Evolutionary conservation across 2,888 invertebrate genomes (phyloP), one percentile per base, ranked within the genome.

Genomic region (Hirtodrosophila cameraria): DNA sequence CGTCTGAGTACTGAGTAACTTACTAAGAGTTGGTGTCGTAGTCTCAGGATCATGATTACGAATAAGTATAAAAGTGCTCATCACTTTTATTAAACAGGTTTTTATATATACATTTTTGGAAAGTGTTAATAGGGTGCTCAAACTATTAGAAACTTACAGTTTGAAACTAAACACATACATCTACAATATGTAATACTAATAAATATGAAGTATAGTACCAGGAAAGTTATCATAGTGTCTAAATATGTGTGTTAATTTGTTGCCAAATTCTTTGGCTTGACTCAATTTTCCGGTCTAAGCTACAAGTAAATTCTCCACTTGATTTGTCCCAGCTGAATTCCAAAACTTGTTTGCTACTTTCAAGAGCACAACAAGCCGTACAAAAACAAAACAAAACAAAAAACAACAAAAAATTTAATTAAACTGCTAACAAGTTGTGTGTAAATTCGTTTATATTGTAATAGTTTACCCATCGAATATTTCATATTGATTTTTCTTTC

Each of bases 381-480:
- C n/a, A n/a, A n/a, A n/a, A n/a, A n/a, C n/a, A n/a, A n/a, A 7
- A 23, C 23, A 9, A 13, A 33, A 6, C 8, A 12, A 2, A 42
- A 2, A 18, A 20, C 2, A 15, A 12, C 15, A 35, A 33, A 41
- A 67, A 76, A 62, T 57, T 77, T 58, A 69, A 74, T 81, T 66
- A 77, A 75, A 57, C 36, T 59, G 53, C 42, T 18, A 48, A 42
- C 58, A 73, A 61, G 43, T 68, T 64, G 35, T 53, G 25, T 55
- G 30, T 42, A 45, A 49, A 59, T 55, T 45, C 48, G 58, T 53
- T 53, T 62, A 36, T 68, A 68, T 50, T 52, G 60, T 64, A 39
- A 60, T 30, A 30, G 60, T 35, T 57, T 35, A n/a, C n/a, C 33
- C 42, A 25, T 7, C 18, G 46, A 54, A 55, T 73, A 50, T 68